These are phyloP conservation scores for Propsilocerus akamusi DNA, from an alignment of 1,140 invertebrate species.

Conservation along the genomic window DNA sequence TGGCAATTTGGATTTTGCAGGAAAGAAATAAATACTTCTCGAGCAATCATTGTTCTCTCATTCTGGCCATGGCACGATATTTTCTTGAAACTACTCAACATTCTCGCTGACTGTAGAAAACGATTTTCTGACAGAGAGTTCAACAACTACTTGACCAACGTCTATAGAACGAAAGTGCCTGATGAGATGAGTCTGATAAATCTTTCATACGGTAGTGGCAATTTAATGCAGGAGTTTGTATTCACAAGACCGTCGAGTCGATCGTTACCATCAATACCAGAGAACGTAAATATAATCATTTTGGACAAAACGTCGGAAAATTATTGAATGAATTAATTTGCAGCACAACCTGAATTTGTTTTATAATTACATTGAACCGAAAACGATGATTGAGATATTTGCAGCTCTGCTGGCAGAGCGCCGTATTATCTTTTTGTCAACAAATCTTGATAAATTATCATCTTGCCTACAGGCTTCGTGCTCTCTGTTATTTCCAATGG, in stretches of 20 bases:
- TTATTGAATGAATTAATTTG: no score
- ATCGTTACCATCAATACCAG: conserved; percentile 77
- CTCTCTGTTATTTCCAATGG: conserved; percentile 87
- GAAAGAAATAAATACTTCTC: conserved; percentile 65
- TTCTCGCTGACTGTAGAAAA: conserved; percentile 15
- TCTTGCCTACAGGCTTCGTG: conserved; percentile 89
- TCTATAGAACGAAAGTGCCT: conserved; percentile 43
- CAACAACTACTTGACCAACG: conserved; percentile 40
- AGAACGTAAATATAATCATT: conserved; percentile 71
- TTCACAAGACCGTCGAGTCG: conserved; percentile 60
- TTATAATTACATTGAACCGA: conserved; percentile 78
- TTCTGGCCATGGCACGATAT: conserved; percentile 89
- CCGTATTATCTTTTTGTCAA: conserved; percentile 77
- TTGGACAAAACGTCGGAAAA: no score
- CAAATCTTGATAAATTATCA: conserved; percentile 66
- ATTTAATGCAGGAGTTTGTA: conserved; percentile 44
- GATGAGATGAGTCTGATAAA: conserved; percentile 7
- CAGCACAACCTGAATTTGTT: conserved; percentile 92
- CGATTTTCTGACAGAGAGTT: conserved; percentile 15
- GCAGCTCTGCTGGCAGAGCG: conserved; percentile 87
- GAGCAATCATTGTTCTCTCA: conserved; percentile 50
- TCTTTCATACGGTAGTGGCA: conserved; percentile 21
- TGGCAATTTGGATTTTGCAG: conserved; percentile 93
- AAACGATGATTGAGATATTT: conserved; percentile 88
- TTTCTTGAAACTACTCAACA: conserved; percentile 62